A percentile compares a stretch with the other conserved stretches of the same genome.
Evolutionary conservation across 2,797 vertebrate genomes (phyloP).

Genomic region (Helostoma temminkii): DNA sequence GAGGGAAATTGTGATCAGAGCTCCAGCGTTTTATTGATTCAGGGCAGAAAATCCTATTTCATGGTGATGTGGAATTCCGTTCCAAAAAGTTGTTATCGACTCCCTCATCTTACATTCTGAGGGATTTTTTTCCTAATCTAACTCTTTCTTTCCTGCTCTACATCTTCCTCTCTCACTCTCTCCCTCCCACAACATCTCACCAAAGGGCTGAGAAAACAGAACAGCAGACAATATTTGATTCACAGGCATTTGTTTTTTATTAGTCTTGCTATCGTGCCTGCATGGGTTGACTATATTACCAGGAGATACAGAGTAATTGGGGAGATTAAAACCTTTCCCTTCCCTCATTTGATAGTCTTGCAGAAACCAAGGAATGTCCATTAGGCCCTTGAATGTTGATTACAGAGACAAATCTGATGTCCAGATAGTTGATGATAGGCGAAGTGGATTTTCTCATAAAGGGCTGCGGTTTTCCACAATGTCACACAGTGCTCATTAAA

Average conservation of each 20-base stretch:
- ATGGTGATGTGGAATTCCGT: constrained; percentile 68
- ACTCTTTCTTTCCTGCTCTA: constrained; percentile 26
- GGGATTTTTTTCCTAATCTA: constrained; percentile 49
- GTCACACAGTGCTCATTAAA: constrained; percentile 38
- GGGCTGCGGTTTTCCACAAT: constrained; percentile 57
- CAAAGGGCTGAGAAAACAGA: constrained; percentile 30
- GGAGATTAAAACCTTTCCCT: constrained; percentile 72
- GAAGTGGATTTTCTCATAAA: constrained; percentile 54
- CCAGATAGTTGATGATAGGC: constrained; percentile 70
- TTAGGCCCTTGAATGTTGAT: constrained; percentile 71
- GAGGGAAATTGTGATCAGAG: constrained; percentile 28
- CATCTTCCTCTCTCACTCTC: constrained; percentile 5
- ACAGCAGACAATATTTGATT: constrained; percentile 46
- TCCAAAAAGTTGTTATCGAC: constrained; percentile 70
- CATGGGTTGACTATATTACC: constrained; percentile 71
- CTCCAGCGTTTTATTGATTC: constrained; percentile 61
- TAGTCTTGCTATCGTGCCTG: constrained; percentile 59
- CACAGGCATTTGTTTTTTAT: constrained; percentile 75
- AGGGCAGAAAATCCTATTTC: constrained; percentile 85
- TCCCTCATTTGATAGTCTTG: constrained; percentile 69
- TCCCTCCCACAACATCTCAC: constrained; percentile 2
- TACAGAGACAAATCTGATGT: constrained; percentile 73
- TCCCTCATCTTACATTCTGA: constrained; percentile 64
- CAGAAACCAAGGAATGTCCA: constrained; percentile 69
- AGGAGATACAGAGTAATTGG: constrained; percentile 72